Base-by-base conservation (phyloP, 2,113 vertebrate genomes). In the Gadus chalcogrammus region DNA sequence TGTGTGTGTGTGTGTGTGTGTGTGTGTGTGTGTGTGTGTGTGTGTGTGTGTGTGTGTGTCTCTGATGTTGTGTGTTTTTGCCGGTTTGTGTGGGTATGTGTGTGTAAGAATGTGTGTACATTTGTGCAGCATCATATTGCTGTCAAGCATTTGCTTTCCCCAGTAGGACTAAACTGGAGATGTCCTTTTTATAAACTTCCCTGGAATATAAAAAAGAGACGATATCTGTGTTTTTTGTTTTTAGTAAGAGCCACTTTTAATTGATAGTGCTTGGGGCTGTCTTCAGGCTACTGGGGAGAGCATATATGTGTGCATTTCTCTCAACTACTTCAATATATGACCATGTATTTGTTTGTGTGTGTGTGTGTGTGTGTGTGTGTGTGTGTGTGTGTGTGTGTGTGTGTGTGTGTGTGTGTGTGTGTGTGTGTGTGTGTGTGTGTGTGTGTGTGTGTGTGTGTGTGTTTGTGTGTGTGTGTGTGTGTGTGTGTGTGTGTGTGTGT, bases 191-290 rank as follows among this genome's bases (percentile, higher is more conserved):
- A 79, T 74, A 13, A 68, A 74, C 71, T 62, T 68, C 58, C 35
- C 72, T 70, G 62, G 62, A 69, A 86, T 75, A 74, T 73, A 67
- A 71, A 80, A 67, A 87, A 85, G 69, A 82, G 67, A 84, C 60
- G 64, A 67, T 35, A 24, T 79, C 76, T 77, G 70, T 27, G 5
- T 20, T 65, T 35, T 82, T 76, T 66, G 74, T 79, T 81, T 79
- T 81, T 82, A 64, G 72, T 75, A 63, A 58, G 65, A 38, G 65
- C 64, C 68, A 72, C 70, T 72, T 76, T 85, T 88, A 89, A 87
- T 88, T 88, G 79, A 79, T 82, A 72, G 62, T n/a, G 85, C 86
- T 85, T 65, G 65, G 56, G 86, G 84, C 83, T 71, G 56, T 77
- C 83, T 78, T 73, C 71, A 1, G 82, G 84, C 85, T 84, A 70